phyloP scores from a whole-genome alignment of 2,888 invertebrate species.

The Metopia argyrocephala region DNA sequence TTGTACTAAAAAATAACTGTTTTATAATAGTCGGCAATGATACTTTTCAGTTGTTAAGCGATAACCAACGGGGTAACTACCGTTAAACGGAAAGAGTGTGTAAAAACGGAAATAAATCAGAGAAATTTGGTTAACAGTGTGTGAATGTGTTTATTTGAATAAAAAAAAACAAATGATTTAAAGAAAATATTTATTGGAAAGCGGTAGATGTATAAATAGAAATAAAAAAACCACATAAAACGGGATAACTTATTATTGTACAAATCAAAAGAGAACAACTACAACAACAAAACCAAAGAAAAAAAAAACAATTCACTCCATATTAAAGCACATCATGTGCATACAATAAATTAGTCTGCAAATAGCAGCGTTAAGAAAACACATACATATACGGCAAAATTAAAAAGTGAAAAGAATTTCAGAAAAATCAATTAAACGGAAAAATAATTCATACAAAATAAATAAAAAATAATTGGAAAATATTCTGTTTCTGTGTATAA shows the following conservation, averaged over 20 bases:
- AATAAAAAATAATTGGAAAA: not conserved
- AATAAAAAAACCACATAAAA: too few species aligned
- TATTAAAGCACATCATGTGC: conserved; percentile 64
- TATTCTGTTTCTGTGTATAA: conserved; percentile 27
- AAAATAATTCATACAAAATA: conserved; percentile 12
- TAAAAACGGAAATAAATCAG: not conserved
- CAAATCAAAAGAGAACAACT: too few species aligned
- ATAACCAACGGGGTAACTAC: conserved; percentile 75
- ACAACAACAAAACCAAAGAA: conserved; percentile 7
- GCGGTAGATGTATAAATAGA: conserved; percentile 24
- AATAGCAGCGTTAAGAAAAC: conserved; percentile 57
- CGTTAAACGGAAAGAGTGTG: conserved; percentile 65
- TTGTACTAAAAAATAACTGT: conserved; percentile 44
- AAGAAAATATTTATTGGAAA: conserved; percentile 67
- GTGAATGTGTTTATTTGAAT: not conserved
- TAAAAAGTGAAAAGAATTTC: conserved; percentile 7
- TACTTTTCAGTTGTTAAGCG: conserved; percentile 69
- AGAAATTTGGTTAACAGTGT: not conserved
- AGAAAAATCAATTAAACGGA: conserved; percentile 11
- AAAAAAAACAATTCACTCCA: conserved; percentile 36
- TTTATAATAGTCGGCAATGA: conserved; percentile 67
- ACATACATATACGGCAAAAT: conserved; percentile 31
- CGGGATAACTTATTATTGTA: too few species aligned
- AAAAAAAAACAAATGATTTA: not conserved
- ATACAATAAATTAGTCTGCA: conserved; percentile 67